A percentile compares a stretch with the other conserved stretches of the same genome.
These are phyloP conservation scores for pig (Sus scrofa) DNA, from an alignment of 2,113 vertebrate species.

Conservation along the genomic window T2T-Sscrofa CM000830.6:92098001-92098500, in stretches of 20 bases:
- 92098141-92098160: neutral
- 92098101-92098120: neutral
- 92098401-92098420: conserved; percentile 35
- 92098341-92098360: neutral
- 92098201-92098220: neutral
- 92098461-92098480: neutral
- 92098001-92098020: neutral
- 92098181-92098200: neutral
- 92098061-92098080: neutral
- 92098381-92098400: neutral
- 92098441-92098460: neutral
- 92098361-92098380: neutral
- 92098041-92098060: neutral
- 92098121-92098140: neutral
- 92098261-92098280: conserved; percentile 14
- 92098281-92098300: neutral
- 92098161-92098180: neutral
- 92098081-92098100: neutral
- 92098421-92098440: neutral
- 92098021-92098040: neutral
- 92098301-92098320: conserved; percentile 12
- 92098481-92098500: neutral
- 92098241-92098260: conserved; percentile 28
- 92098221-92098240: neutral
- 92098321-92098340: neutral